Conservation (phyloP, 2,113 vertebrate genomes). For the Psittacus erithacus region DNA sequence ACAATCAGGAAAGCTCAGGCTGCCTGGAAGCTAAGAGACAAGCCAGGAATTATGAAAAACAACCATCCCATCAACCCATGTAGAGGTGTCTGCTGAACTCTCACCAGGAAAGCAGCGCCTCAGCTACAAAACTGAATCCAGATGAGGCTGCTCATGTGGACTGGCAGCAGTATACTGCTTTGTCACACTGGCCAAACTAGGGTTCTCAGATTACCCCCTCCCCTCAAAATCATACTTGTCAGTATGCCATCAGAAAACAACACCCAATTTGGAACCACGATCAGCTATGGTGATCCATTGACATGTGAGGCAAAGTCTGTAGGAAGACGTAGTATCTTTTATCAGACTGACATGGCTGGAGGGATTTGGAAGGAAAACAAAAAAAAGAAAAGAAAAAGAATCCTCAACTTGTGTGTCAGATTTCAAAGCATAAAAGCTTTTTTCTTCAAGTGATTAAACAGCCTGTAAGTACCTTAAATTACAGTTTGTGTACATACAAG, state of each 20-base stretch:
- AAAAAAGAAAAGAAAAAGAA: not conserved
- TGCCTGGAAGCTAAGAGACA: not conserved
- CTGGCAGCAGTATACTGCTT: conserved; percentile 7
- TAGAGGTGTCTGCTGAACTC: not conserved
- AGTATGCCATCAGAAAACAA: conserved; percentile 13
- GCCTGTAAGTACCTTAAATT: not conserved
- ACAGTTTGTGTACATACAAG: not conserved
- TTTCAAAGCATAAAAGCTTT: conserved; percentile 34
- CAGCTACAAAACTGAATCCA: conserved; percentile 47
- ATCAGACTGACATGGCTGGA: conserved; percentile 5
- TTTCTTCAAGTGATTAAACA: not conserved
- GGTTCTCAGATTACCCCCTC: conserved; percentile 27
- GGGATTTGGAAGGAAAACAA: not conserved
- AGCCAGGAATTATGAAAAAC: not conserved
- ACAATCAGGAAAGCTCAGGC: not conserved
- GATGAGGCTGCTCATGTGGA: conserved; percentile 35
- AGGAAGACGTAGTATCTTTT: conserved; percentile 6
- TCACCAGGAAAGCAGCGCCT: conserved; percentile 13
- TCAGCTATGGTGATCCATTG: not conserved
- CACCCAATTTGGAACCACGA: conserved; percentile 23
- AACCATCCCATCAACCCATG: not conserved
- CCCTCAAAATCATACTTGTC: not conserved
- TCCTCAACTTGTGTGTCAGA: not conserved
- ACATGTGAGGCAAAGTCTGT: not conserved
- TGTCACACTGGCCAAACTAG: conserved; percentile 4